Conservation (phyloP, 2,113 vertebrate species). For the Osmerus mordax region DNA sequence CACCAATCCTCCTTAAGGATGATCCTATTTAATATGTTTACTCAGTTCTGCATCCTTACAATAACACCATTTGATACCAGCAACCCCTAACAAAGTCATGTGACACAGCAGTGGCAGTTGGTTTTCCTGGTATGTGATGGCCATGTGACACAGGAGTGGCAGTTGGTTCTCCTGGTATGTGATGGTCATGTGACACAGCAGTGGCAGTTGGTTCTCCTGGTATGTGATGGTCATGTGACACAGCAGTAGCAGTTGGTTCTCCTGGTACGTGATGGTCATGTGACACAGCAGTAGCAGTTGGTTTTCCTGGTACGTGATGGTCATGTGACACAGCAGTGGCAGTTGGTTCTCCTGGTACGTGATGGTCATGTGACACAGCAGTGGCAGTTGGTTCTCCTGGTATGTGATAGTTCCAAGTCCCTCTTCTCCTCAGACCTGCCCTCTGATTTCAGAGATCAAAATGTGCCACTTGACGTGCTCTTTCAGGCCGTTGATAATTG, state of each 20-base stretch:
- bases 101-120: too few relatives aligned
- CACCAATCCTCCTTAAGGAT: too few relatives aligned
- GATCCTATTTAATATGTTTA: too few relatives aligned
- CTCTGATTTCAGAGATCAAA: conserved; percentile 44
- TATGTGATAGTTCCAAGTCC: conserved; percentile 9
- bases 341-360: conserved; percentile 13
- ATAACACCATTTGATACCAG: too few relatives aligned
- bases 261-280: not conserved
- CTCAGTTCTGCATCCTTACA: too few relatives aligned
- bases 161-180: too few relatives aligned
- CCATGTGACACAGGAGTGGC: too few relatives aligned
- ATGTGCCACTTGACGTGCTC: conserved; percentile 42
- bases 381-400: conserved; percentile 9
- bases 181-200: too few relatives aligned
- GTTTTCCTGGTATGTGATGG: too few relatives aligned
- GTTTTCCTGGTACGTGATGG: not conserved
- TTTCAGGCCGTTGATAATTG: conserved; percentile 53
- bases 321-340: too few relatives aligned
- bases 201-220: conserved; percentile 11
- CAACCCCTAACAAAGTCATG: too few relatives aligned
- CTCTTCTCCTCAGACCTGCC: conserved; percentile 34
- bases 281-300: conserved; percentile 4
- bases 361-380: too few relatives aligned
- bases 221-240: not conserved
- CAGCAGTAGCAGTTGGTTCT: conserved; percentile 10